Conservation (phyloP, 2,888 invertebrate genomes). For the Odontomyia ornata region DNA sequence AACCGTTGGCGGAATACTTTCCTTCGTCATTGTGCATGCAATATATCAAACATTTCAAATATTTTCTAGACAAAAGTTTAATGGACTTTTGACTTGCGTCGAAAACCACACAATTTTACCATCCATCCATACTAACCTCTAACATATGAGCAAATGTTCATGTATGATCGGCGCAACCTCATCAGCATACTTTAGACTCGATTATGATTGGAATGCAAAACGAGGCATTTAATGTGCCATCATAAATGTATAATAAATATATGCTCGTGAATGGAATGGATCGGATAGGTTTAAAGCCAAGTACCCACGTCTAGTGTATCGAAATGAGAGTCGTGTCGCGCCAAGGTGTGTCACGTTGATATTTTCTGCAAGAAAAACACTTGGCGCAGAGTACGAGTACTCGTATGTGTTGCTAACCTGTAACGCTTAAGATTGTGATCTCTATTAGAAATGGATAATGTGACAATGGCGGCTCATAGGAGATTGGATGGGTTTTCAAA, state of each 20-base stretch:
- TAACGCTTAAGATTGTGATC: too few species aligned
- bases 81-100: constrained; percentile 3
- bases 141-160: too few species aligned
- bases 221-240: background rate
- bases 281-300: background rate
- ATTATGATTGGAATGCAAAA: constrained; percentile 13
- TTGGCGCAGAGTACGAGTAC: too few species aligned
- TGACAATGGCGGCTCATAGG: too few species aligned
- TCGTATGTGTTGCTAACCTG: too few species aligned
- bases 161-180: background rate
- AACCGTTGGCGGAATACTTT: background rate
- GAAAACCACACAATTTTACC: background rate
- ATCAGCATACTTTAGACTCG: constrained; percentile 13
- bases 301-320: background rate
- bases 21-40: background rate
- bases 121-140: background rate
- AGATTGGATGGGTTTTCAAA: too few species aligned
- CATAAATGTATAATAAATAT: background rate
- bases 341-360: background rate
- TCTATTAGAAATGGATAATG: too few species aligned
- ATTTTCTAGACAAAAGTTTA: background rate
- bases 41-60: background rate
- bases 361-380: background rate
- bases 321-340: background rate
- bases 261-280: background rate